Percentiles rank a stretch among this genome's conserved stretches.
Evolutionary conservation across 1,140 invertebrate species (phyloP).

Genomic region (Micrasema longulum): DNA sequence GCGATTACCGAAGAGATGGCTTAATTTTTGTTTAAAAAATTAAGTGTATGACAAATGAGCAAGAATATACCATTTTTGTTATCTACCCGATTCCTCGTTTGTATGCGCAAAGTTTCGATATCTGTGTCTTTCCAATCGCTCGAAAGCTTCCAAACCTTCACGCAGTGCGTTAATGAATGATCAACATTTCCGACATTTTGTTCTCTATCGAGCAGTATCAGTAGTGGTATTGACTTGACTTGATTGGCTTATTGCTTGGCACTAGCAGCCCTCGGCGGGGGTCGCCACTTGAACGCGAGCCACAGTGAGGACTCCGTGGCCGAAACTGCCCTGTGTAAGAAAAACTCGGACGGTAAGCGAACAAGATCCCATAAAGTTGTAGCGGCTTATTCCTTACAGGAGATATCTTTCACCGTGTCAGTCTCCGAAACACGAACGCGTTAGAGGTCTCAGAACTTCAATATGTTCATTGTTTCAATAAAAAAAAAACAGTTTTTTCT

Average conservation of each 20-base stretch:
- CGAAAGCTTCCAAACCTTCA: conserved; percentile 26
- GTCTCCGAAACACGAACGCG: too few species aligned
- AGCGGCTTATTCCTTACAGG: conserved; percentile 25
- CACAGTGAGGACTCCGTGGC: conserved; percentile 83
- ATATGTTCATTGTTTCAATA: too few species aligned
- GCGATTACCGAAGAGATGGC: too few species aligned
- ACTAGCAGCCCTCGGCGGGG: conserved; percentile 57
- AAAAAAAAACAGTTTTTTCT: too few species aligned
- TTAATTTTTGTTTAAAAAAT: too few species aligned
- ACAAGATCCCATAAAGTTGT: conserved; percentile 37
- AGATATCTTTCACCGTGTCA: too few species aligned
- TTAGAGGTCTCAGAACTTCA: too few species aligned
- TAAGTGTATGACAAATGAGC: too few species aligned
- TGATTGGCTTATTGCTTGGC: conserved; percentile 49
- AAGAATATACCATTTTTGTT: too few species aligned
- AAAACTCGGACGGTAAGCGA: conserved; percentile 85
- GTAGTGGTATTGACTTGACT: conserved; percentile 26
- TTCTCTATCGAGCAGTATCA: not conserved
- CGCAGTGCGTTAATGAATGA: conserved; percentile 31
- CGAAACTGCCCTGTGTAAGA: conserved; percentile 81
- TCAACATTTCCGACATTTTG: conserved; percentile 17
- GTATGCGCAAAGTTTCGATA: not conserved
- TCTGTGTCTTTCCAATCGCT: conserved; percentile 33
- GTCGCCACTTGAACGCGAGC: conserved; percentile 72
- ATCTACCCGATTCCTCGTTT: too few species aligned